phyloP scores from a whole-genome alignment of 2,113 vertebrate species.

The Campylomormyrus tamandua region DNA sequence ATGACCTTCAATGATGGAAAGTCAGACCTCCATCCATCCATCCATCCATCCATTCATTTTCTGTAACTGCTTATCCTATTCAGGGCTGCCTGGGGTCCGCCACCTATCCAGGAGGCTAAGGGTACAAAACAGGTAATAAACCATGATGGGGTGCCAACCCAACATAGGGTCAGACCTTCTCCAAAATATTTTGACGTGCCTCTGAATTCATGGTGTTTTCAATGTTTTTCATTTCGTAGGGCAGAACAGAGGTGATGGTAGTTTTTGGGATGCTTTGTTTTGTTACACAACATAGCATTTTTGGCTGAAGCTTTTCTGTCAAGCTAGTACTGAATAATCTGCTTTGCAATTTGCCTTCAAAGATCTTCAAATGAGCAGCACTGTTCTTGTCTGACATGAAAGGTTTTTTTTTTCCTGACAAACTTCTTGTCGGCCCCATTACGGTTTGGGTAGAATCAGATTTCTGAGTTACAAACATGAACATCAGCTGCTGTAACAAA shows the following conservation, averaged over 20 bases:
- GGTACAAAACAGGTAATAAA: neutral
- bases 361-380: neutral
- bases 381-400: neutral
- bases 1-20: neutral
- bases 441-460: neutral
- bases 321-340: neutral
- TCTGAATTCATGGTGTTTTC: neutral
- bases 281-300: neutral
- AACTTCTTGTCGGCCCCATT: neutral
- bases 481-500: neutral
- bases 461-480: neutral
- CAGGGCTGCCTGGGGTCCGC: neutral
- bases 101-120: neutral
- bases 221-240: neutral
- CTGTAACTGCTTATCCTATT: neutral
- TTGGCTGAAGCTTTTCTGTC: neutral
- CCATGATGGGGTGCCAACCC: too few species aligned
- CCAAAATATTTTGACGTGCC: neutral
- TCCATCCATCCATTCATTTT: too few species aligned
- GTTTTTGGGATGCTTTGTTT: neutral
- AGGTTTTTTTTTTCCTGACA: neutral
- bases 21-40: neutral
- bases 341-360: neutral
- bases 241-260: neutral
- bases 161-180: neutral